A percentile compares a stretch with the other conserved stretches of the same genome.
Evolutionary conservation across 2,888 invertebrate species (phyloP).

Genomic region (Nomada goodeniana): DNA sequence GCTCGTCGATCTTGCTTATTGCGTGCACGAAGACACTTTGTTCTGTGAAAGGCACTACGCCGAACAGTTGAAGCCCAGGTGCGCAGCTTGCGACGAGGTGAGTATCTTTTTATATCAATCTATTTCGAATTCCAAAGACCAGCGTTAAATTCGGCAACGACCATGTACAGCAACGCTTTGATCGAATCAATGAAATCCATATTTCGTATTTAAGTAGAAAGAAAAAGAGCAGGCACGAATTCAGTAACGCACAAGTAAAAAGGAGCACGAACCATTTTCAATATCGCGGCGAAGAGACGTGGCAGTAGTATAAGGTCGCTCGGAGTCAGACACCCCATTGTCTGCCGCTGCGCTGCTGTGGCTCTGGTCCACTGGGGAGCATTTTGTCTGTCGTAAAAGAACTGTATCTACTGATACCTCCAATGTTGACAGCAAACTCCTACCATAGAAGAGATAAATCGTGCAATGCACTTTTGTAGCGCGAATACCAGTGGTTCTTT

Average conservation of each 20-base stretch:
- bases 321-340: no score
- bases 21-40: slow-evolving; percentile 93
- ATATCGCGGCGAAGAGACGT: background rate
- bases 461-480: no score
- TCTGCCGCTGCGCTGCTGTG: background rate
- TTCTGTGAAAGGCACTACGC: slow-evolving; percentile 99
- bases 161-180: no score
- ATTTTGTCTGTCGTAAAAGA: slow-evolving; percentile 5
- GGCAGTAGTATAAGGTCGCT: no score
- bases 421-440: slow-evolving; percentile 57
- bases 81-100: slow-evolving; percentile 99
- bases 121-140: background rate
- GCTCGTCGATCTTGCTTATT: slow-evolving; percentile 98
- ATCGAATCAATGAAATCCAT: no score
- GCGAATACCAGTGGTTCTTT: no score
- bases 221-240: no score
- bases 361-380: slow-evolving; percentile 17
- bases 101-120: slow-evolving; percentile 80
- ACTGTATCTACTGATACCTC: slow-evolving; percentile 59
- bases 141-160: no score
- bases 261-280: background rate
- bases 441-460: background rate
- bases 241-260: no score
- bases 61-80: slow-evolving; percentile 97
- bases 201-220: no score